Base-by-base conservation (phyloP, 2,797 vertebrate species). In the Chanos chanos region DNA sequence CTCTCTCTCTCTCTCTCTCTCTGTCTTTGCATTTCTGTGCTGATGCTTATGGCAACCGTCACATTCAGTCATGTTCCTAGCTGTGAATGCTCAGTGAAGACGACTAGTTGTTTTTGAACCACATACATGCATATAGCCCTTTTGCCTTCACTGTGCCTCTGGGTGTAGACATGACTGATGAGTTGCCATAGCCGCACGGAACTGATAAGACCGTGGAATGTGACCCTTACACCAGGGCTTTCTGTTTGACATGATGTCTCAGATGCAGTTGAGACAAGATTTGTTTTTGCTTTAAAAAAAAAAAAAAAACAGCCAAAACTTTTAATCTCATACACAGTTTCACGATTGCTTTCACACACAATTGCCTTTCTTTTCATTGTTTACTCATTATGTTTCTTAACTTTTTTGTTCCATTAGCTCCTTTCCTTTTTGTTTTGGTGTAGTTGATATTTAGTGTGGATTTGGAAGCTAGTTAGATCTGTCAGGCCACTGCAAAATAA, bases 201-300 rank as follows among this genome's bases (percentile, higher is more conserved):
- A 30, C 27, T 70, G 76, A 82, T 81, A 79, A 73, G 61, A 51
- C 48, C 13, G 2, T 48, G 66, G 36, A 49, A 73, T 79, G 66
- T 61, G 73, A 77, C 65, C 4, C 37, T 54, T 64, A 50, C 61
- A 68, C 60, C 53, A 67, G 61, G 63, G n/a, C 36, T n/a, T 49
- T 10, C 28, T 5, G 40, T 31, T 4, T 15, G 13, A 13, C 13
- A 8, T 31, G 43, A 16, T 48, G 25, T 50, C 28, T 61, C 18
- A 1, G 4, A 13, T 16, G 34, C 7, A 39, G 19, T 43, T 43
- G 9, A 21, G 18, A 43, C 22, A 30, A 12, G 10, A 4, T 6
- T 45, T 19, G 13, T 31, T 2, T 28, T 2, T 37, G 51, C 10
- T 39, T 3, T 40, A 16, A 33, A 31, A n/a, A 15, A 2, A 16